Base-by-base conservation (phyloP, 2,113 vertebrate genomes). In the Heterochromis multidens region DNA sequence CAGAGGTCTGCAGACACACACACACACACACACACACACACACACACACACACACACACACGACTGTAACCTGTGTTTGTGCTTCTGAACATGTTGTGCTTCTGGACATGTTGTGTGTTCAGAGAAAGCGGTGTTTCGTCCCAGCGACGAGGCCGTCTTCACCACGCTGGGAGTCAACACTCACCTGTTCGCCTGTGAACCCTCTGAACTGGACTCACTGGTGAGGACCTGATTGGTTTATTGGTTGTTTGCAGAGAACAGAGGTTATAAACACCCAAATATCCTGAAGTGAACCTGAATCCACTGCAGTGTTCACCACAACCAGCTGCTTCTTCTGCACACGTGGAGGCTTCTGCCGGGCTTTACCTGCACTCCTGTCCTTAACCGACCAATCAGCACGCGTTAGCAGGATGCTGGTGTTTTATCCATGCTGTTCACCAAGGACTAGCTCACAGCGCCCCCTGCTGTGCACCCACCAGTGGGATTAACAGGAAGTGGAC, bases 121-220 rank as follows among this genome's bases (percentile, higher is more conserved):
- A 99, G 98, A 99, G 88, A 99, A 99, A 89, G 97, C 97, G 0
- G 97, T 97, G 89, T 97, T 99, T 40, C 98, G 98, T 77, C 98
- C 98, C 4, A 98, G 96, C 1, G 98, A 99, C 57, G 98, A 99
- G 92, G 99, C 98, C 0, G 98, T 99, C 58, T 99, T 99, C 95
- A 99, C 98, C 90, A 98, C 98, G 0, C 95, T 99, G 95, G 98
- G 98, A 7, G 97, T 99, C 94, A 99, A 99, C 96, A 99, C 98
- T 57, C 98, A 99, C 95, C 97, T 99, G 88, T 99, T 99, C 17
- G 96, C 98, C 86, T 99, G 98, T 61, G 97, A 98, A 27, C 95
- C 95, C 14, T 95, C 97, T 0, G 96, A 97, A 27, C 97, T 98
- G 1, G 97, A 98, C 31, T 95, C 97, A 0, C 92, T 99, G 97